These are phyloP conservation scores for Drosophila dives DNA, from an alignment of 2,888 invertebrate genomes.

Conservation along the genomic window DNA sequence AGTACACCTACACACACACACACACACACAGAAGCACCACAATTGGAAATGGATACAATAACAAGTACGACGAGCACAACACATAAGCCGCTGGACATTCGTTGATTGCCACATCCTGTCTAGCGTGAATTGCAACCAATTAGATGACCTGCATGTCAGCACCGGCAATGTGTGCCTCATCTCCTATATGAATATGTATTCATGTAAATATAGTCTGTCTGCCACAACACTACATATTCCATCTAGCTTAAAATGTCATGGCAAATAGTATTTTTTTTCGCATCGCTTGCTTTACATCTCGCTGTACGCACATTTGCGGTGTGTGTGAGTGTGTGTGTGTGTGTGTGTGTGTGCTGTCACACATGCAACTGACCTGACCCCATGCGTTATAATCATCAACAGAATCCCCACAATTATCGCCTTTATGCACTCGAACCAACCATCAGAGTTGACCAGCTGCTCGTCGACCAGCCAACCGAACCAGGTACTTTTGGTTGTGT, in stretches of 20 bases:
- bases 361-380: slow-evolving; percentile 19
- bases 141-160: slow-evolving; percentile 72
- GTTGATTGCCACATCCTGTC: slow-evolving; percentile 71
- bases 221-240: slow-evolving; percentile 35
- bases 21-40: slow-evolving; percentile 30
- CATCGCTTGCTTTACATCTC: slow-evolving; percentile 61
- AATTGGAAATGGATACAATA: slow-evolving; percentile 46
- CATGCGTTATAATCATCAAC: slow-evolving; percentile 26
- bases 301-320: slow-evolving; percentile 68
- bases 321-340: background rate
- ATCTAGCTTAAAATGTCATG: slow-evolving; percentile 67
- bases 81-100: slow-evolving; percentile 75
- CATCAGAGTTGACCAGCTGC: slow-evolving; percentile 28
- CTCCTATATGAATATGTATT: slow-evolving; percentile 6
- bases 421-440: slow-evolving; percentile 59
- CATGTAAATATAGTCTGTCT: slow-evolving; percentile 9
- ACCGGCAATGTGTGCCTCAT: slow-evolving; percentile 16
- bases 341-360: slow-evolving; percentile 12
- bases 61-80: slow-evolving; percentile 42
- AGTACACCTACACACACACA: background rate
- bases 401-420: slow-evolving; percentile 8
- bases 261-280: slow-evolving; percentile 62
- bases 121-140: slow-evolving; percentile 71
- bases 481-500: slow-evolving; percentile 50
- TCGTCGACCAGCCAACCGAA: slow-evolving; percentile 14